Evolutionary conservation across 1,140 invertebrate species (phyloP).

Genomic region (Solenopsis invicta): DNA sequence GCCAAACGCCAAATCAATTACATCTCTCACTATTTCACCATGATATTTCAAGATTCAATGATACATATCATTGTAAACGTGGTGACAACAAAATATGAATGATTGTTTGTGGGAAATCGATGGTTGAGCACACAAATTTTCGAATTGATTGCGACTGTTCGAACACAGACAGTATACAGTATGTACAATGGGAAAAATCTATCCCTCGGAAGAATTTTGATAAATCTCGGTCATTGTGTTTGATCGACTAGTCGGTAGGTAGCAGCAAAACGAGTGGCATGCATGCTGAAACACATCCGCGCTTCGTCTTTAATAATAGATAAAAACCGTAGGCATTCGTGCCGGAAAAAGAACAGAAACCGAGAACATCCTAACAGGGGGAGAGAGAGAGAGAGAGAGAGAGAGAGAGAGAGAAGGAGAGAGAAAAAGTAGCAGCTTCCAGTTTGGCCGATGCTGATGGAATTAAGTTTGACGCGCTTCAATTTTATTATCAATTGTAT

Average conservation of each 20-base stretch:
- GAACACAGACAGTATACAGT: not conserved
- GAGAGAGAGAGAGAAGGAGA: not conserved
- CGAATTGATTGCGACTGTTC: not conserved
- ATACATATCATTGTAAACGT: no score
- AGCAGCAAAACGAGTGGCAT: slow-evolving; percentile 65
- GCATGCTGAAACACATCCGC: slow-evolving; percentile 63
- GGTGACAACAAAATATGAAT: not conserved
- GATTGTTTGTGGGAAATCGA: not conserved
- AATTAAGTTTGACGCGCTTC: not conserved
- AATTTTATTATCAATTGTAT: not conserved
- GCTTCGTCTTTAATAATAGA: slow-evolving; percentile 80
- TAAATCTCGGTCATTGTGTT: slow-evolving; percentile 11
- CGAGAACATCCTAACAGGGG: slow-evolving; percentile 42
- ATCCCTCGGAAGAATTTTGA: not conserved
- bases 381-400: not conserved
- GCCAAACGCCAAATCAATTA: not conserved
- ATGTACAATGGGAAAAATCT: not conserved
- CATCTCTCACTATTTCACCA: not conserved
- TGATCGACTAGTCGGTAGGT: not conserved
- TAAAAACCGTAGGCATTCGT: slow-evolving; percentile 75
- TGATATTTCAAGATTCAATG: not conserved
- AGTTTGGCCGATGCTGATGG: not conserved
- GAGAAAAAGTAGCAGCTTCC: not conserved
- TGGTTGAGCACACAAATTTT: not conserved
- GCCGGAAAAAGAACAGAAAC: slow-evolving; percentile 78